Evolutionary conservation across 2,888 invertebrate species (phyloP).

Genomic region (Cosmopolites sordidus): DNA sequence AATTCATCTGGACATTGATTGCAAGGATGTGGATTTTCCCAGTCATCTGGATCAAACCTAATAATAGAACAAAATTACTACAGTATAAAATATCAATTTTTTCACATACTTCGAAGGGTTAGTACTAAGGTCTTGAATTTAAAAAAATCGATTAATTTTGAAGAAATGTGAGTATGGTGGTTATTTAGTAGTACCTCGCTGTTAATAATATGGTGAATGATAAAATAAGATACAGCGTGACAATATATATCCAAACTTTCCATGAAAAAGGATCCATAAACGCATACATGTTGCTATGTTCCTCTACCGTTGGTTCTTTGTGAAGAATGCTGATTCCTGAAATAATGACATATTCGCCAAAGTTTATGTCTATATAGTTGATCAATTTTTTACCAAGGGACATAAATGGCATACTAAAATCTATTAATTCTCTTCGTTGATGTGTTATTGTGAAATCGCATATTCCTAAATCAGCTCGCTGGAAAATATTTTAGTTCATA

Average conservation of each 20-base stretch:
- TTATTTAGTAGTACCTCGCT: constrained; percentile 49
- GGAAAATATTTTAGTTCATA: no score
- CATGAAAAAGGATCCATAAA: constrained; percentile 83
- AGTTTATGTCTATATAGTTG: no score
- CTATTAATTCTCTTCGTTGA: constrained; percentile 78
- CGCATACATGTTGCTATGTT: constrained; percentile 75
- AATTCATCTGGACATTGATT: constrained; percentile 80
- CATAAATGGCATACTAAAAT: constrained; percentile 97
- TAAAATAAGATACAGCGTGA: constrained; percentile 77
- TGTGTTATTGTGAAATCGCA: constrained; percentile 96
- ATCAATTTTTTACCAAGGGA: constrained; percentile 57
- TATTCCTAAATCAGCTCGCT: constrained; percentile 93
- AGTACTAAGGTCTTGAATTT: no score
- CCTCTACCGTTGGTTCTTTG: constrained; percentile 71
- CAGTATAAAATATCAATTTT: no score
- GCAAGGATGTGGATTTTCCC: constrained; percentile 92
- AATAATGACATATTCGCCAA: no score
- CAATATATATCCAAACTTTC: constrained; percentile 87
- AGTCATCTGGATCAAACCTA: constrained; percentile 85
- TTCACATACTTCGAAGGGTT: no score
- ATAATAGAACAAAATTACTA: constrained; percentile 29
- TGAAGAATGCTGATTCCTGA: constrained; percentile 79
- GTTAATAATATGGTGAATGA: constrained; percentile 77
- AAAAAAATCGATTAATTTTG: no score
- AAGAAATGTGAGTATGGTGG: no score